Percentiles rank a stretch among this genome's conserved stretches.
Evolutionary conservation across 2,113 vertebrate genomes (phyloP).

Genomic region (Laticauda colubrina): DNA sequence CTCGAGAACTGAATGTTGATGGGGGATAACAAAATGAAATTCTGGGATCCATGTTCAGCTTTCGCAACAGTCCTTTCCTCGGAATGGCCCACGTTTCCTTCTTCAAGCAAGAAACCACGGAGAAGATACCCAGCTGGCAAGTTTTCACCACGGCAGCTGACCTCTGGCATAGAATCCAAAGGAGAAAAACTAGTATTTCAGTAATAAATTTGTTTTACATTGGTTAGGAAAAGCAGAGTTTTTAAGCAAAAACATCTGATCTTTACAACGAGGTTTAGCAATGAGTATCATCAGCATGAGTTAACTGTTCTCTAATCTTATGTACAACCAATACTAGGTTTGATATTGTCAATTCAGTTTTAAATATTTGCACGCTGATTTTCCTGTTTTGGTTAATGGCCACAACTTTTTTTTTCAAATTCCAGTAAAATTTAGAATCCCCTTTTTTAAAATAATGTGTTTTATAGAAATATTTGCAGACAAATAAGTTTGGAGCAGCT

Average conservation of each 20-base stretch:
- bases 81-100: slow-evolving; percentile 81
- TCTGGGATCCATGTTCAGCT: slow-evolving; percentile 76
- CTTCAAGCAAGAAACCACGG: slow-evolving; percentile 83
- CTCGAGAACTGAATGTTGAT: slow-evolving; percentile 74
- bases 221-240: neutral
- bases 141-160: slow-evolving; percentile 79
- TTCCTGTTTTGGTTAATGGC: neutral
- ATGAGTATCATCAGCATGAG: neutral
- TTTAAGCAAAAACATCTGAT: neutral
- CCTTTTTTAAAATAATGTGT: neutral
- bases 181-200: neutral
- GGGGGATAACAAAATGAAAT: slow-evolving; percentile 79
- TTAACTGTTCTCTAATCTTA: neutral
- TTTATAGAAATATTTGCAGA: neutral
- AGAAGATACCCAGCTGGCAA: slow-evolving; percentile 82
- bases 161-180: slow-evolving; percentile 57
- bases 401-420: no score
- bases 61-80: slow-evolving; percentile 73
- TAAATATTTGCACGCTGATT: neutral
- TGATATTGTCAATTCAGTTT: neutral
- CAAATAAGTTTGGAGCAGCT: neutral
- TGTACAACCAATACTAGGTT: neutral
- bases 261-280: neutral
- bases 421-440: no score
- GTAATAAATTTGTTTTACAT: neutral